Conservation (phyloP, 2,113 vertebrate genomes). For the Noctilio leporinus region DNA sequence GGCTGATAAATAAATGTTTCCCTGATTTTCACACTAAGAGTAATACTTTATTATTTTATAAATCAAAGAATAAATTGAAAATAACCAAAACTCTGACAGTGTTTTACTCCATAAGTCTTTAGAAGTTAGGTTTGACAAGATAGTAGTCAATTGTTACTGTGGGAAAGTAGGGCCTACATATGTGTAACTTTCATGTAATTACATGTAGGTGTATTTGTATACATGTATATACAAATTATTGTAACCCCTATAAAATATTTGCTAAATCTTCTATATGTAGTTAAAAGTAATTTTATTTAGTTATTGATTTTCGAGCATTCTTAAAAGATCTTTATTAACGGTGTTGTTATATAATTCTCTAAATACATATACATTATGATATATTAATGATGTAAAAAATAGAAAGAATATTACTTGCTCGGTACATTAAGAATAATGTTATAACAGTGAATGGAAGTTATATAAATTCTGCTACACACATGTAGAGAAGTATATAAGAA, state of each 20-base stretch:
- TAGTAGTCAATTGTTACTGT: background rate
- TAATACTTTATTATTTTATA: background rate
- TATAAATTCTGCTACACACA: background rate
- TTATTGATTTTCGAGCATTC: background rate
- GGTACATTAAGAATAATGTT: background rate
- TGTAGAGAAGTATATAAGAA: background rate
- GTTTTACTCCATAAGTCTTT: background rate
- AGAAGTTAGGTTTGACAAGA: background rate
- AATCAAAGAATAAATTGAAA: background rate
- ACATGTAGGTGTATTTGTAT: background rate
- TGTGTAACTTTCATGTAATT: background rate
- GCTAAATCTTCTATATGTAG: background rate
- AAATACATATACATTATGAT: background rate
- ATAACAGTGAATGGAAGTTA: background rate
- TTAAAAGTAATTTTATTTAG: background rate
- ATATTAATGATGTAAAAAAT: background rate
- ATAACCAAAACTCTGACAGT: background rate
- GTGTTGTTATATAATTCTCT: background rate
- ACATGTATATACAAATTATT: too few relatives aligned
- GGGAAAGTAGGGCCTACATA: background rate
- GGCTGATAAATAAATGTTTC: background rate
- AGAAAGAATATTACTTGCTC: background rate
- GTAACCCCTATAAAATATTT: background rate
- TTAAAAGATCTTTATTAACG: background rate
- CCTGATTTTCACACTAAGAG: background rate